These are phyloP conservation scores for Peromyscus melanophrys DNA, from an alignment of 2,797 vertebrate genomes.

Conservation along the genomic window DNA sequence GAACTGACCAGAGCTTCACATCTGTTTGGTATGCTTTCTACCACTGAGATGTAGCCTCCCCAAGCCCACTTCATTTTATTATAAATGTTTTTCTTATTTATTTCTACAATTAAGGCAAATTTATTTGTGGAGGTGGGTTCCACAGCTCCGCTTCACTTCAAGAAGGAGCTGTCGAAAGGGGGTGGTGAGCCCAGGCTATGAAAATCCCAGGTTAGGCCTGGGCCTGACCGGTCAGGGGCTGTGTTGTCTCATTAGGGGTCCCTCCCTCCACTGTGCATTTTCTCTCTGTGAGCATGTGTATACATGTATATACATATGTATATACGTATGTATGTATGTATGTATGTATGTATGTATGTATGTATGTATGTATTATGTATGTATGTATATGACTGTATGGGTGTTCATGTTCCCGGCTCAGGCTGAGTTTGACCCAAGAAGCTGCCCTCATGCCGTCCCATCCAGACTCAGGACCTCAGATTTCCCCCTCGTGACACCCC, in stretches of 20 bases:
- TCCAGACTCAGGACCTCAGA: background rate
- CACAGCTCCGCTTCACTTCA: background rate
- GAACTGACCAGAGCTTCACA: background rate
- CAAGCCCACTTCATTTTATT: background rate
- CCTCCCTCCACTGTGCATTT: background rate
- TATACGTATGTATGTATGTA: too few relatives aligned
- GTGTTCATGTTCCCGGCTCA: background rate
- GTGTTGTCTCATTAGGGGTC: too few relatives aligned
- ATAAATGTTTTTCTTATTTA: background rate
- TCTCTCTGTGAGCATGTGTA: background rate
- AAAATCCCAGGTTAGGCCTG: background rate
- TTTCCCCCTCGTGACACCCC: background rate
- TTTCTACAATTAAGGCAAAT: background rate
- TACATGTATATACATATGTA: background rate
- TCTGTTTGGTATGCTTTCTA: background rate
- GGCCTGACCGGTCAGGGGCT: background rate
- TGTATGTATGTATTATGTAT: background rate
- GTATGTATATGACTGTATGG: background rate
- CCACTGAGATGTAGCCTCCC: background rate
- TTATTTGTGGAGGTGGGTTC: background rate
- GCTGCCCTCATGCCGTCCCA: rapidly evolving
- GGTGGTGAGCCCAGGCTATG: background rate
- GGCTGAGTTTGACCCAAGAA: background rate
- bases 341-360: background rate
- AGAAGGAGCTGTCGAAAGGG: background rate